phyloP scores from a whole-genome alignment of 2,797 vertebrate species.

The Orientallactaga sibirica region DNA sequence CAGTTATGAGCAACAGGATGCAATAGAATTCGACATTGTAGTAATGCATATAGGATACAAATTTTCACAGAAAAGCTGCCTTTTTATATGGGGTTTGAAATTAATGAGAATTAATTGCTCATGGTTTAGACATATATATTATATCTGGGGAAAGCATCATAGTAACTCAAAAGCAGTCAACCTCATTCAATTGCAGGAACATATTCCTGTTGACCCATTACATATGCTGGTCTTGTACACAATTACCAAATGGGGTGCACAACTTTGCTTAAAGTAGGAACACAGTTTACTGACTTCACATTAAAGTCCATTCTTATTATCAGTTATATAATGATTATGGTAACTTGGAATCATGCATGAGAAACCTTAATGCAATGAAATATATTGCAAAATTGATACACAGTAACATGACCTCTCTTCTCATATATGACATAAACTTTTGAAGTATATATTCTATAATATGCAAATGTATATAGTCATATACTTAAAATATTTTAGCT shows the following conservation, averaged over 20 bases:
- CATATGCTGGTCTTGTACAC: too few relatives aligned
- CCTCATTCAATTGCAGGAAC: background rate
- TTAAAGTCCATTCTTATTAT: too few relatives aligned
- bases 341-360: background rate
- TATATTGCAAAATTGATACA: background rate
- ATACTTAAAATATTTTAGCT: too few relatives aligned
- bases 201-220: background rate
- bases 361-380: slow-evolving; percentile 14
- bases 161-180: background rate
- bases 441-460: background rate
- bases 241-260: too few relatives aligned
- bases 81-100: background rate
- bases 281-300: too few relatives aligned
- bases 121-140: background rate
- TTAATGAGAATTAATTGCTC: background rate
- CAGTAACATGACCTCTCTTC: too few relatives aligned
- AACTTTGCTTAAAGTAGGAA: too few relatives aligned
- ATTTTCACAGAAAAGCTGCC: background rate
- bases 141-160: background rate
- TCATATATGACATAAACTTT: too few relatives aligned
- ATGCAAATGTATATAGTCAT: background rate
- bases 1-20: background rate
- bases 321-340: too few relatives aligned
- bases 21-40: background rate
- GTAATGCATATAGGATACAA: background rate